Evolutionary conservation across 2,797 vertebrate genomes (phyloP).

Genomic region (Acipenser transmontanus): DNA sequence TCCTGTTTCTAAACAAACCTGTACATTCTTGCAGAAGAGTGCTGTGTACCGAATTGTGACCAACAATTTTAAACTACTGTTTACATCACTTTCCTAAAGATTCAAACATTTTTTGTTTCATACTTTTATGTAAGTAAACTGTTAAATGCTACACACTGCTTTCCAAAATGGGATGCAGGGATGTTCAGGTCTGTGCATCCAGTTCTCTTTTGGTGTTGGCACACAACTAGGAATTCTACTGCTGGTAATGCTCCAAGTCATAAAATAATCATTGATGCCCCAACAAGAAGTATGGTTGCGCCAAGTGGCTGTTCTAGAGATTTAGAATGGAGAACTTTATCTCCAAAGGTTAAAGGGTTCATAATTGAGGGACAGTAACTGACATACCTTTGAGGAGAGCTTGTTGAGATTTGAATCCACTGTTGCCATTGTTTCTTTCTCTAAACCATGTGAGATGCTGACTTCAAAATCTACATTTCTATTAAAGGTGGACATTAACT

Average conservation of each 20-base stretch:
- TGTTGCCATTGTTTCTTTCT: too few species aligned
- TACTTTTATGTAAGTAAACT: not conserved
- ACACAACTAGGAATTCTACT: not conserved
- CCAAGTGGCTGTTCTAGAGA: too few species aligned
- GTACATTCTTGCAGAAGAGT: slow-evolving; percentile 21
- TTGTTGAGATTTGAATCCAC: too few species aligned
- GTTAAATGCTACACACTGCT: not conserved
- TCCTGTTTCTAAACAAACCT: slow-evolving; percentile 25
- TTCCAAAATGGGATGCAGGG: not conserved
- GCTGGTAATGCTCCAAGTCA: not conserved
- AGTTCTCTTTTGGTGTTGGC: not conserved
- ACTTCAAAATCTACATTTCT: too few species aligned
- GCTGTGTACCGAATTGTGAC: slow-evolving; percentile 9
- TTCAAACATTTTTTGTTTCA: not conserved
- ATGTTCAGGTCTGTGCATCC: not conserved
- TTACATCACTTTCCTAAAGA: not conserved
- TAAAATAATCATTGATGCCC: too few species aligned
- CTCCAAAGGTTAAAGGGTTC: too few species aligned
- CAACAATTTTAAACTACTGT: not conserved
- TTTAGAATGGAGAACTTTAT: too few species aligned
- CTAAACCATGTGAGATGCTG: too few species aligned
- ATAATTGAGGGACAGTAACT: too few species aligned
- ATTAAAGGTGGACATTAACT: too few species aligned
- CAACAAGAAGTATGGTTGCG: too few species aligned
- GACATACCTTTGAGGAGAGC: too few species aligned